Conservation (phyloP, 2,888 invertebrate genomes). For the Pseudococcus longispinus region DNA sequence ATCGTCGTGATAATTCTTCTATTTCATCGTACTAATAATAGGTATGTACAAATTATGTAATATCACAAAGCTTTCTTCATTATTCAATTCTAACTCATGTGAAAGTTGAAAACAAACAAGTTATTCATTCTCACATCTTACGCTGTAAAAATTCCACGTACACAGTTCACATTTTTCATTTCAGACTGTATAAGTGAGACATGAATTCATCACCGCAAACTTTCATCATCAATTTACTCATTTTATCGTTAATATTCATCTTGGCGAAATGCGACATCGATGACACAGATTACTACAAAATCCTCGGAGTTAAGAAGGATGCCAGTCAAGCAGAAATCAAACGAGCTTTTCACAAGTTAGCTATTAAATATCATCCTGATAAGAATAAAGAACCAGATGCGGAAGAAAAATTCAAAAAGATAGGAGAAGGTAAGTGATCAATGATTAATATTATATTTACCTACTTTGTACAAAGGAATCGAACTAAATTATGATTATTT, state of each 20-base stretch:
- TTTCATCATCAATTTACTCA: neutral
- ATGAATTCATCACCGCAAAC: neutral
- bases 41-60: neutral
- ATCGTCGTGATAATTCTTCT: neutral
- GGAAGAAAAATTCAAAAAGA: constrained; percentile 48
- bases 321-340: constrained; percentile 51
- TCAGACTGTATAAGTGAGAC: neutral
- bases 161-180: neutral
- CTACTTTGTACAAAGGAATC: neutral
- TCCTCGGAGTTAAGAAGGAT: constrained; percentile 47
- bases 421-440: constrained; percentile 40
- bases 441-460: no score
- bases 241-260: neutral
- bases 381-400: constrained; percentile 51
- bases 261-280: neutral
- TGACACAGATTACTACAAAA: constrained; percentile 52
- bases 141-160: neutral
- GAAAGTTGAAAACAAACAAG: neutral
- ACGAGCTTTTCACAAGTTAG: constrained; percentile 50
- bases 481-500: no score
- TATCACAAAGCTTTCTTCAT: neutral
- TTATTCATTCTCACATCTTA: neutral
- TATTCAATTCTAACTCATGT: neutral
- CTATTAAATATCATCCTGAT: constrained; percentile 52
- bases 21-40: neutral